Evolutionary conservation across 1,140 invertebrate species (phyloP), one percentile per base, ranked within the genome.

Genomic region (Cherax destructor): DNA sequence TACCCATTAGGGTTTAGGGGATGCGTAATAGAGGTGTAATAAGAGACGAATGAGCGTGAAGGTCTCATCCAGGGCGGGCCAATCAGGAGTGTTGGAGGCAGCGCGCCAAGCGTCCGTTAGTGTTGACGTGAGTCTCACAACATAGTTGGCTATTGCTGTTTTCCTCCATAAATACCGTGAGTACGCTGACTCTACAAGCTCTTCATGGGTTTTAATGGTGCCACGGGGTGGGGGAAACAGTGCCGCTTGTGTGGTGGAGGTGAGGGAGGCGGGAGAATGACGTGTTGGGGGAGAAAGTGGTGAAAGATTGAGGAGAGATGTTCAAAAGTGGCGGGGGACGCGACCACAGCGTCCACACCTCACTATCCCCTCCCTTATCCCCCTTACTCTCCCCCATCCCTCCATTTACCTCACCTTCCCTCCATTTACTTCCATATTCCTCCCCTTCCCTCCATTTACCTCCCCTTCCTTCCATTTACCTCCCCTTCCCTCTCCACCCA

Each of bases 101-200:
- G 87, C 87, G 61, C 87, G 87, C 87, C 87, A 89, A 89, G 87
- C 87, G 65, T 89, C 87, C 65, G 79, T 89, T 89, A 89, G 87
- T 89, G 65, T 89, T 83, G 52, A 77, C 76, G 87, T 69, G 87
- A 83, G 59, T 52, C 61, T 83, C 87, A 79, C 79, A 74, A 56
- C 52, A 41, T 83, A 89, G 69, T 83, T 56, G 52, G 61, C 79
- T 74, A 72, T 72, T 61, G 79, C 79, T 83, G 65, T 83, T 89
- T 86, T 89, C 56, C 87, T 78, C 18, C 65, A 72, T 30, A 89
- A 72, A 89, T 89, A 76, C 79, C 79, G 87, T 89, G 52, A 89
- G 87, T 89, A 89, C 50, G 41, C 61, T 83, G 41, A 21, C 7
- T 59, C 13, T 83, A 18, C 6, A 3, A 13, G 7, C 7, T 56